These are phyloP conservation scores for Anthoscopus minutus DNA, from an alignment of 2,113 vertebrate species.

Conservation along the genomic window DNA sequence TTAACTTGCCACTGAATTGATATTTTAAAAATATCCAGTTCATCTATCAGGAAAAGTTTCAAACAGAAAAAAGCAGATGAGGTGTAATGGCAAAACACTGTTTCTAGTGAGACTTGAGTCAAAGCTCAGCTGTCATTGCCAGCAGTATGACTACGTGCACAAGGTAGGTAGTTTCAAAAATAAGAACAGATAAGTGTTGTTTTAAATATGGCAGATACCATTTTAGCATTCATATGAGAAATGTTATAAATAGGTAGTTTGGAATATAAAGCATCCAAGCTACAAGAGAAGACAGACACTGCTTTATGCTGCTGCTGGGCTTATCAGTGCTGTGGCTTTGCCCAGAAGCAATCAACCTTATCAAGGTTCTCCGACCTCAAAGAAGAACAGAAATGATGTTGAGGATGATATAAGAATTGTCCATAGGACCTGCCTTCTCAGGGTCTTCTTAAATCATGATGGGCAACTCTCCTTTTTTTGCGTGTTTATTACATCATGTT, in stretches of 20 bases:
- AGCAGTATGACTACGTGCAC: not conserved
- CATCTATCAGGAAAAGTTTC: not conserved
- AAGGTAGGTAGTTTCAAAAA: conserved; percentile 40
- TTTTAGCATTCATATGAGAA: conserved; percentile 28
- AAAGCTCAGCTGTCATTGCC: not conserved
- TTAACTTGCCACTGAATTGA: not conserved
- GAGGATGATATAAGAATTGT: not conserved
- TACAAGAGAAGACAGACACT: not conserved
- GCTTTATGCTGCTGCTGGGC: not conserved
- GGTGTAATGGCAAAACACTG: not conserved
- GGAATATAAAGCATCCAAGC: conserved; percentile 1
- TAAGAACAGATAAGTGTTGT: conserved; percentile 24
- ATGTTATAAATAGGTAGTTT: conserved; percentile 13
- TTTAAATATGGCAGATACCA: conserved; percentile 29
- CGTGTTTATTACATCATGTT: not conserved
- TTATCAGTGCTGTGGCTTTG: not conserved
- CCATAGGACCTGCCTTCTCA: not conserved
- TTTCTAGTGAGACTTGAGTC: not conserved
- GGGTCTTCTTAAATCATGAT: not conserved
- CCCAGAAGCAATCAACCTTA: not conserved
- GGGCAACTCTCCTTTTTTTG: not conserved
- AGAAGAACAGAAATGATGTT: not conserved
- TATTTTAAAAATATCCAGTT: not conserved
- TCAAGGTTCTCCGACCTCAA: not conserved
- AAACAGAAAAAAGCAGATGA: not conserved